Evolutionary conservation across 2,797 vertebrate species (phyloP).

Genomic region (Esox masquinongy): DNA sequence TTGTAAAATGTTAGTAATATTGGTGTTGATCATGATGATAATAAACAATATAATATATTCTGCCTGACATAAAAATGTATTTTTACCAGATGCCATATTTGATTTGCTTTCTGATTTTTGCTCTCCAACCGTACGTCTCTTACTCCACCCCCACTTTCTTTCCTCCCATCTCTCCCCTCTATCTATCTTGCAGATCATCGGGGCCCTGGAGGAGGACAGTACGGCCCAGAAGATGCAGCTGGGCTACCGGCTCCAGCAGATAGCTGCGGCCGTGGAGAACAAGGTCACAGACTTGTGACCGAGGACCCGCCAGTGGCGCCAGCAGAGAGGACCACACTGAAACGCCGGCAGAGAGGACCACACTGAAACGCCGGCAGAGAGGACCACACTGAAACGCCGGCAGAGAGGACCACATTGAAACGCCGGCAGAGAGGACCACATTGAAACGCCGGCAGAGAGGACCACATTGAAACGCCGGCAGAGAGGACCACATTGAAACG

Average conservation of each 20-base stretch:
- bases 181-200: slow-evolving; percentile 85
- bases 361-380: not conserved
- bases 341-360: not conserved
- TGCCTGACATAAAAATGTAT: too few species aligned
- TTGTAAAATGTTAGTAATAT: too few species aligned
- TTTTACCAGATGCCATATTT: too few species aligned
- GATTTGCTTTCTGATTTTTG: not conserved
- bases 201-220: slow-evolving; percentile 93
- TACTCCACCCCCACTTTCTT: not conserved
- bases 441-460: not conserved
- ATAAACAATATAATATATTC: too few species aligned
- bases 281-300: slow-evolving; percentile 98
- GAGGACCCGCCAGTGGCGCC: not conserved
- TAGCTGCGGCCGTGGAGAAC: slow-evolving; percentile 96
- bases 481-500: not conserved
- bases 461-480: not conserved
- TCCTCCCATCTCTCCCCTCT: not conserved
- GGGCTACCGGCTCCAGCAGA: slow-evolving; percentile 94
- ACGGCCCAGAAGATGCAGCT: slow-evolving; percentile 99
- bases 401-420: not conserved
- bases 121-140: not conserved
- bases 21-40: too few species aligned
- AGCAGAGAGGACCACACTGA: not conserved
- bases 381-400: slow-evolving; percentile 4
- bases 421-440: not conserved